A percentile compares a stretch with the other conserved stretches of the same genome.
Evolutionary conservation across 2,888 invertebrate genomes (phyloP).

Genomic region (Strigamia crassipes): DNA sequence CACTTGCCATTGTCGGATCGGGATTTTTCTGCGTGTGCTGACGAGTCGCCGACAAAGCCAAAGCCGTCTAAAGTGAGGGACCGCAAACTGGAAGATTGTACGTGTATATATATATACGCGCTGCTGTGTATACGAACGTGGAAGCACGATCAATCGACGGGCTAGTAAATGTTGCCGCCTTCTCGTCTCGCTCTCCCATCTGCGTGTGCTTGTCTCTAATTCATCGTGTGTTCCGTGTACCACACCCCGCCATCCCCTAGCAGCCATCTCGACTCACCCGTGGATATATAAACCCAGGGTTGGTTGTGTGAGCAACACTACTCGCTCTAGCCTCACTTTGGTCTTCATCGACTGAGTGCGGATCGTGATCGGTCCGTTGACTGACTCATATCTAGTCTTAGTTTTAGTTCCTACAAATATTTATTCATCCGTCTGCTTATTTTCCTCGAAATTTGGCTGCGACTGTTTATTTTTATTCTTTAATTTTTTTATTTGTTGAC

Average conservation of each 20-base stretch:
- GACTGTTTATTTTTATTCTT: constrained; percentile 3
- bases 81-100: background rate
- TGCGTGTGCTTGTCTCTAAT: constrained; percentile 42
- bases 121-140: background rate
- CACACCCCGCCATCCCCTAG: constrained; percentile 28
- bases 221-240: constrained; percentile 24
- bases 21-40: constrained; percentile 5
- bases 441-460: background rate
- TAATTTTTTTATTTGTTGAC: constrained; percentile 8
- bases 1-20: constrained; percentile 11
- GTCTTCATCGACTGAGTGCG: constrained; percentile 6
- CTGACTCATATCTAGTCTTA: constrained; percentile 22
- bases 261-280: constrained; percentile 35
- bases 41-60: constrained; percentile 16
- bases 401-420: background rate
- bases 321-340: constrained; percentile 1
- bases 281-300: constrained; percentile 36
- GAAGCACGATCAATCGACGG: constrained; percentile 26
- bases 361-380: constrained; percentile 19
- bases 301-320: constrained; percentile 26
- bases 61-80: background rate
- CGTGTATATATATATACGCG: background rate
- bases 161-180: constrained; percentile 20
- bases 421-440: background rate
- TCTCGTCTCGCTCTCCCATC: constrained; percentile 28